phyloP scores from a whole-genome alignment of 2,797 vertebrate genomes.

The Bufotes viridis region DNA sequence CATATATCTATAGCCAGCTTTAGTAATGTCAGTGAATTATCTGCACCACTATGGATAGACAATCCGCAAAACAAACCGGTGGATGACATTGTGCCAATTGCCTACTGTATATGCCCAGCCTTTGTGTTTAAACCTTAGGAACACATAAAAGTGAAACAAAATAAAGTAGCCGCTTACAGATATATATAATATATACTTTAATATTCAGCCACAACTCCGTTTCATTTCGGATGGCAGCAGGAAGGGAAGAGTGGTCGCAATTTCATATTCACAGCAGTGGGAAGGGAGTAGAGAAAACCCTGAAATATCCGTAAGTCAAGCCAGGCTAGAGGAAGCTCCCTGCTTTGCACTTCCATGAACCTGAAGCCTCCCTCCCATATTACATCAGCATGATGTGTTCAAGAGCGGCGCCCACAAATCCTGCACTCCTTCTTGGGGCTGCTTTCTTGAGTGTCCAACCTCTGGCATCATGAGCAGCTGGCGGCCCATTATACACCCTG shows the following conservation, averaged over 20 bases:
- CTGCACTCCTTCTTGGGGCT: constrained; percentile 41
- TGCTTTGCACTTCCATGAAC: constrained; percentile 17
- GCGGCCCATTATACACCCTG: constrained; percentile 53
- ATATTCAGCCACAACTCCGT: constrained; percentile 72
- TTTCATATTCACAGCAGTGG: constrained; percentile 57
- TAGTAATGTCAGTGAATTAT: too few relatives aligned
- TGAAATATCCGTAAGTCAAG: constrained; percentile 53
- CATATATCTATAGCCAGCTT: too few relatives aligned
- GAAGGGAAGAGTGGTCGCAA: constrained; percentile 41
- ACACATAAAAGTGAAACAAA: background rate
- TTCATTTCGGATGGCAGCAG: constrained; percentile 31
- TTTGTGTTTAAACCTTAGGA: background rate
- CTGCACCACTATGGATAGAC: too few relatives aligned
- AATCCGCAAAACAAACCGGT: too few relatives aligned
- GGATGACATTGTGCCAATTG: too few relatives aligned
- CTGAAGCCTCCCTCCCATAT: constrained; percentile 34
- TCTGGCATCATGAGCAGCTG: constrained; percentile 49
- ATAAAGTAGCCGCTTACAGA: constrained; percentile 65
- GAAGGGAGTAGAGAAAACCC: constrained; percentile 39
- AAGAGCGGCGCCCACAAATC: constrained; percentile 28
- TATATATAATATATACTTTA: constrained; percentile 84
- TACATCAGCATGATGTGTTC: constrained; percentile 53
- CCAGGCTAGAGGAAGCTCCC: constrained; percentile 36
- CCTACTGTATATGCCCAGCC: too few relatives aligned
- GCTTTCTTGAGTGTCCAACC: constrained; percentile 47